These are phyloP conservation scores for Drosophila setosimentum DNA, from an alignment of 2,888 invertebrate species.

Conservation along the genomic window DNA sequence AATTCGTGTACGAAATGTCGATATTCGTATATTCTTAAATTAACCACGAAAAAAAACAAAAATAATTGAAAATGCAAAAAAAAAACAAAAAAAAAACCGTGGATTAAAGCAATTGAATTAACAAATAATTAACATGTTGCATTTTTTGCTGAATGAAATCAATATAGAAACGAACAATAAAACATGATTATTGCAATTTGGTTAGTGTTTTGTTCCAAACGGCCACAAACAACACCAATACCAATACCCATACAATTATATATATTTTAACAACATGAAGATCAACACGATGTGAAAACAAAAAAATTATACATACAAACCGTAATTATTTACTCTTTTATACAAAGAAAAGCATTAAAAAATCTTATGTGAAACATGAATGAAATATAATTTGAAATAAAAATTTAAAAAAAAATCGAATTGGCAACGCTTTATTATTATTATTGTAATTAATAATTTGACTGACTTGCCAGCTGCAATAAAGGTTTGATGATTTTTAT, in stretches of 20 bases:
- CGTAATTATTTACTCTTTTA: slow-evolving; percentile 82
- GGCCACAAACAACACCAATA: slow-evolving; percentile 47
- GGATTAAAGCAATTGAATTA: slow-evolving; percentile 69
- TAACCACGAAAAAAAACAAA: slow-evolving; percentile 46
- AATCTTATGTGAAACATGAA: slow-evolving; percentile 83
- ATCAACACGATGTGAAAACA: slow-evolving; percentile 73
- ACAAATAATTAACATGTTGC: slow-evolving; percentile 77
- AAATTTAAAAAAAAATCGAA: slow-evolving; percentile 76
- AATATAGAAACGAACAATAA: slow-evolving; percentile 48
- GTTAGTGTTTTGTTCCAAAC: slow-evolving; percentile 67
- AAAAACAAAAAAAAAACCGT: slow-evolving; percentile 36
- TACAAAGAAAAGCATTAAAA: slow-evolving; percentile 79
- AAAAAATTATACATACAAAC: slow-evolving; percentile 70
- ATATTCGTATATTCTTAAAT: slow-evolving; percentile 63
- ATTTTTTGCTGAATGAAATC: slow-evolving; percentile 67
- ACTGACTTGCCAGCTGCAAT: slow-evolving; percentile 13
- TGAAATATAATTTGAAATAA: slow-evolving; percentile 82
- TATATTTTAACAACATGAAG: slow-evolving; percentile 68
- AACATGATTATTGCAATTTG: slow-evolving; percentile 62
- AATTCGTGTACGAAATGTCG: slow-evolving; percentile 50
- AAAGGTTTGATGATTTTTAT: slow-evolving; percentile 15
- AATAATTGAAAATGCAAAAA: slow-evolving; percentile 25
- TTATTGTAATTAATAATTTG: slow-evolving; percentile 10
- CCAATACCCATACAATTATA: slow-evolving; percentile 52
- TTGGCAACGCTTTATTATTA: slow-evolving; percentile 18